Conservation (phyloP, 2,888 invertebrate species). For the Drosophila leonis region DNA sequence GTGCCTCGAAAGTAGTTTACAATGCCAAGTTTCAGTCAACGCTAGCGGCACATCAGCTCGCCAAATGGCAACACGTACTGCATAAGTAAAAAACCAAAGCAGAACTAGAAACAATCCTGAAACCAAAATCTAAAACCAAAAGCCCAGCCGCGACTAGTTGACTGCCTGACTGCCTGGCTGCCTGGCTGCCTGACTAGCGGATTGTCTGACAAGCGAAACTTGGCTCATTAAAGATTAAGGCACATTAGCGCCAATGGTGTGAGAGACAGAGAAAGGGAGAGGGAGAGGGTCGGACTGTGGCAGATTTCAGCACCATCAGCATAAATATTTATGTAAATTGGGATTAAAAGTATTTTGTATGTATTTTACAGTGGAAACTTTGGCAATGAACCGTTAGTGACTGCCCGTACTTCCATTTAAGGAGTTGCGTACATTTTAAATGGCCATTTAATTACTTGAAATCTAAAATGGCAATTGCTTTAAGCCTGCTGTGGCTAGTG, state of each 20-base stretch:
- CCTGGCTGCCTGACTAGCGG: conserved; percentile 32
- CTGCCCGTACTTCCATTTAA: background rate
- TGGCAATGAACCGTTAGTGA: conserved; percentile 20
- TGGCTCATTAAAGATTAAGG: conserved; percentile 79
- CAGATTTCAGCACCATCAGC: conserved; percentile 69
- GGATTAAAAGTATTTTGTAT: conserved; percentile 73
- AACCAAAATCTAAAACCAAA: conserved; percentile 27
- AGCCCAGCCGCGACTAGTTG: conserved; percentile 47
- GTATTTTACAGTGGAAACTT: conserved; percentile 59
- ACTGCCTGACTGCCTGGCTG: conserved; percentile 1
- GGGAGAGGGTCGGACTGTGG: conserved; percentile 14
- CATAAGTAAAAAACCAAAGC: conserved; percentile 10
- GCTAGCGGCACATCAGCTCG: conserved; percentile 27
- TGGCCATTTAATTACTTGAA: conserved; percentile 68
- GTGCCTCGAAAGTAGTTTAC: conserved; percentile 55
- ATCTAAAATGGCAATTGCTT: conserved; percentile 31
- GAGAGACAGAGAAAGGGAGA: conserved; percentile 1
- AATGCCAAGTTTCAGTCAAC: conserved; percentile 42
- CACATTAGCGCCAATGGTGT: conserved; percentile 72
- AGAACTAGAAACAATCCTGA: conserved; percentile 24
- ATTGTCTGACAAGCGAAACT: conserved; percentile 60
- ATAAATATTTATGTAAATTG: conserved; percentile 81
- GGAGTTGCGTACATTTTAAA: conserved; percentile 40
- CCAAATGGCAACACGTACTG: conserved; percentile 57
- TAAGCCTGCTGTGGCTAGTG: conserved; percentile 25